Conservation (phyloP, 2,113 vertebrate genomes). For the Chionodraco myersi region DNA sequence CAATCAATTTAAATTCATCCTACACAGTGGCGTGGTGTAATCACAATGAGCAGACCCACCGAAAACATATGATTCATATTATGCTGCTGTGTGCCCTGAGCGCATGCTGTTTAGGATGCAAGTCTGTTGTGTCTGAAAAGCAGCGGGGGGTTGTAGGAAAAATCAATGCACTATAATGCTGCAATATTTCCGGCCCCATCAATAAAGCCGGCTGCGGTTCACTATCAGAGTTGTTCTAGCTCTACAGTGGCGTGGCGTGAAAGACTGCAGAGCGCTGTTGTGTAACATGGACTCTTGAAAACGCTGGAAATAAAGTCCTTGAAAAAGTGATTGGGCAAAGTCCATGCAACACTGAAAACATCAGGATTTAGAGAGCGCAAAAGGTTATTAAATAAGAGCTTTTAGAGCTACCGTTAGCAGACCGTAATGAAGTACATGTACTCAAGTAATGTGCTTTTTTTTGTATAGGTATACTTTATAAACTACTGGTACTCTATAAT, state of each 20-base stretch:
- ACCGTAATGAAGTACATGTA: too few relatives aligned
- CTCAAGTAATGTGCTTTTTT: too few relatives aligned
- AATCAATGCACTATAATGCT: slow-evolving; percentile 70
- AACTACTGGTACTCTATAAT: too few relatives aligned
- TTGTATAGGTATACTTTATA: too few relatives aligned
- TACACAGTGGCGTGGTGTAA: not conserved
- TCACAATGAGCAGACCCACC: slow-evolving; percentile 21
- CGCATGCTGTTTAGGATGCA: slow-evolving; percentile 35
- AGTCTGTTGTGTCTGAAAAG: slow-evolving; percentile 68
- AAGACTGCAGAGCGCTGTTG: slow-evolving; percentile 21
- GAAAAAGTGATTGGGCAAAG: slow-evolving; percentile 4
- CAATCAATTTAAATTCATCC: slow-evolving; percentile 1
- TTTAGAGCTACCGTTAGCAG: too few relatives aligned
- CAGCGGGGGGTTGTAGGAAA: slow-evolving; percentile 46
- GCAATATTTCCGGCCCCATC: slow-evolving; percentile 62
- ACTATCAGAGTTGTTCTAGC: slow-evolving; percentile 27
- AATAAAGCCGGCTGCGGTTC: slow-evolving; percentile 44
- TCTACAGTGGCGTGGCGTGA: slow-evolving; percentile 9
- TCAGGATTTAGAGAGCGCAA: not conserved
- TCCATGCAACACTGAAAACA: slow-evolving; percentile 1
- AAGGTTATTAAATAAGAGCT: too few relatives aligned
- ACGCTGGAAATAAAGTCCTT: slow-evolving; percentile 30
- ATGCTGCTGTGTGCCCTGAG: slow-evolving; percentile 36
- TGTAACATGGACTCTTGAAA: slow-evolving; percentile 42
- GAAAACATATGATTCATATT: slow-evolving; percentile 45